A percentile compares a stretch with the other conserved stretches of the same genome.
Conservation (phyloP, 2,888 invertebrate species). For the Nomada fucata region DNA sequence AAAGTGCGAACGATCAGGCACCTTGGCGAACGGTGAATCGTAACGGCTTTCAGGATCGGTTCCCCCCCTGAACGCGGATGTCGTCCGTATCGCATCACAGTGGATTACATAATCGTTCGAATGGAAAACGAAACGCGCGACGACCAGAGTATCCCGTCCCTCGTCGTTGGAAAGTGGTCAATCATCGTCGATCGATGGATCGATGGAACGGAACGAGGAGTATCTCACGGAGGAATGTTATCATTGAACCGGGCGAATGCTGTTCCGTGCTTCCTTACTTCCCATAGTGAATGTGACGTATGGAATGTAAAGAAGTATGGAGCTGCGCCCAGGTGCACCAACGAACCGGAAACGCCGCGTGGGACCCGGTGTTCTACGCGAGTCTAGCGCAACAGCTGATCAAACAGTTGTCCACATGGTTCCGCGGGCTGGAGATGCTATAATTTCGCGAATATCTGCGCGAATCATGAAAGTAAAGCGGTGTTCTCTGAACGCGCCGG, state of each 20-base stretch:
- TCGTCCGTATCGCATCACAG: neutral
- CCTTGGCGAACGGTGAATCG: conserved; percentile 20
- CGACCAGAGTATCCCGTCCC: conserved; percentile 2
- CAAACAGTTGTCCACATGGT: conserved; percentile 17
- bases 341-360: conserved; percentile 15
- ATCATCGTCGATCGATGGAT: neutral
- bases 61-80: neutral
- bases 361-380: conserved; percentile 16
- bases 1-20: conserved; percentile 45
- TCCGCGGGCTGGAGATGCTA: neutral
- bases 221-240: neutral
- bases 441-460: neutral
- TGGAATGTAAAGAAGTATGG: conserved; percentile 99
- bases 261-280: conserved; percentile 98
- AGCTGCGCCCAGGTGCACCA: conserved; percentile 85
- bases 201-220: neutral
- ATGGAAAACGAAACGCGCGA: conserved; percentile 5
- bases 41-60: conserved; percentile 25
- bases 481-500: neutral
- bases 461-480: conserved; percentile 1
- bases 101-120: conserved; percentile 51
- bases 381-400: conserved; percentile 23
- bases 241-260: conserved; percentile 85
- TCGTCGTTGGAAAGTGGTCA: conserved; percentile 19
- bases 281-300: conserved; percentile 94